Conservation (phyloP, 2,888 invertebrate genomes). For the Xestia rhomboidea region DNA sequence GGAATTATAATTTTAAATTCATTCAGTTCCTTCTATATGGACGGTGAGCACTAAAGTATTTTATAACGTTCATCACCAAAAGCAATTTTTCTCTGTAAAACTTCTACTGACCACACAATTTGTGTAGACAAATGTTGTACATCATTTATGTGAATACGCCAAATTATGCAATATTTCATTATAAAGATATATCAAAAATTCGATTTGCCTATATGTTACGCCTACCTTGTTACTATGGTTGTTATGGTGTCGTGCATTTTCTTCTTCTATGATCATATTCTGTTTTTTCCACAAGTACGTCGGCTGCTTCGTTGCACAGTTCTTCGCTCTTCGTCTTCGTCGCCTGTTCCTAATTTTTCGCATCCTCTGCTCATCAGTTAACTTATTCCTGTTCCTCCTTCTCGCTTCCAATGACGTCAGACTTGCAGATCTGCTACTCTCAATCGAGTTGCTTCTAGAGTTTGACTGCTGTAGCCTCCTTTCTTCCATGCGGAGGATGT, state of each 20-base stretch:
- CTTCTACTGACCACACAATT: not conserved
- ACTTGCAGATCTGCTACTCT: slow-evolving; percentile 79
- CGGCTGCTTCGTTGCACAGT: slow-evolving; percentile 88
- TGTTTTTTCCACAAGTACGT: slow-evolving; percentile 84
- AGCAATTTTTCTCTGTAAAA: not conserved
- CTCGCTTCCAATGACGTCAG: slow-evolving; percentile 67
- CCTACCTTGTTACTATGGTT: slow-evolving; percentile 66
- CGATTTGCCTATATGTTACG: not conserved
- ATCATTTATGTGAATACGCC: not conserved
- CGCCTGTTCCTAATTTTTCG: slow-evolving; percentile 80
- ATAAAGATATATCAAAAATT: not conserved
- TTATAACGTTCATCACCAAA: not conserved
- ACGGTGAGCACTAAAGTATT: not conserved
- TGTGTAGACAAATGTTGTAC: not conserved
- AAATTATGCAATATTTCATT: not conserved
- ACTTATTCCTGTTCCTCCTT: slow-evolving; percentile 74
- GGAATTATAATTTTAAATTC: not conserved
- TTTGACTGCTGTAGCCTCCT: slow-evolving; percentile 74
- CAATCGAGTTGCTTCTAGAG: slow-evolving; percentile 79
- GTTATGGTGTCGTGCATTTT: slow-evolving; percentile 68
- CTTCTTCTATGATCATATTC: slow-evolving; percentile 67
- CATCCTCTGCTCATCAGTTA: slow-evolving; percentile 73
- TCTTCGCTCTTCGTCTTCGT: slow-evolving; percentile 83
- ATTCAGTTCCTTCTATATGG: not conserved
- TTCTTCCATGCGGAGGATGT: slow-evolving; percentile 80